Evolutionary conservation across 2,113 vertebrate genomes (phyloP), one percentile per base, ranked within the genome.

Genomic region (Lycaon pictus): DNA sequence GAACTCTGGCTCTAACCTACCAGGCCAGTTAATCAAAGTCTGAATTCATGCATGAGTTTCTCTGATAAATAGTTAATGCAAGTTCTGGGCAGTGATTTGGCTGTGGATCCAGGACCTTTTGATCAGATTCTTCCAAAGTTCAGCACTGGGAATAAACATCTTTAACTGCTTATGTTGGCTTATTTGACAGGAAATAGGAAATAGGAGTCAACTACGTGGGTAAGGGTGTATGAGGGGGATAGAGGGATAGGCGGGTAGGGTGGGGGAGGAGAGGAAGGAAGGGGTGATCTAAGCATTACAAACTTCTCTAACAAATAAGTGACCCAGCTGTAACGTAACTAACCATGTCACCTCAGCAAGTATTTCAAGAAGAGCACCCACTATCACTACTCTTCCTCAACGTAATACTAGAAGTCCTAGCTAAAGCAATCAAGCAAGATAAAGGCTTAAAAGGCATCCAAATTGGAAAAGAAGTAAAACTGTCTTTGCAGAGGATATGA

Each of bases 1-100:
- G 80, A 90, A 10, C 93, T 96, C 90, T n/a, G 56, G 43, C 11
- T 37, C 7, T 83, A 60, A 67, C 22, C 67, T 37, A 79, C 53
- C n/a, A 96, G 74, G 63, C n/a, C 35, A 65, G 51, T 48, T 95
- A 93, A 95, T 15, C n/a, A 77, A 94, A 60, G 9, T 81, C 37
- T 9, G 27, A 63, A 32, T 90, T 93, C 16, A 55, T n/a, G 5
- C 19, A 58, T 48, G 35, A 29, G 56, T 20, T 55, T 93, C 27
- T 95, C 77, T 77, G 23, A 15, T 37, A 48, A 29, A 82, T 35
- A 94, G 65, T 82, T 72, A 63, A 60, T 55, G 37, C 1, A 53
- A 67, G 37, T 55, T 43, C 29, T 62, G 27, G 22, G 7, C 13
- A 74, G n/a, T 63, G 48, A 91, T 93, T 69, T 79, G 55, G 60